Evolutionary conservation across 1,140 invertebrate species (phyloP).

Genomic region (Pteromalus puparum): DNA sequence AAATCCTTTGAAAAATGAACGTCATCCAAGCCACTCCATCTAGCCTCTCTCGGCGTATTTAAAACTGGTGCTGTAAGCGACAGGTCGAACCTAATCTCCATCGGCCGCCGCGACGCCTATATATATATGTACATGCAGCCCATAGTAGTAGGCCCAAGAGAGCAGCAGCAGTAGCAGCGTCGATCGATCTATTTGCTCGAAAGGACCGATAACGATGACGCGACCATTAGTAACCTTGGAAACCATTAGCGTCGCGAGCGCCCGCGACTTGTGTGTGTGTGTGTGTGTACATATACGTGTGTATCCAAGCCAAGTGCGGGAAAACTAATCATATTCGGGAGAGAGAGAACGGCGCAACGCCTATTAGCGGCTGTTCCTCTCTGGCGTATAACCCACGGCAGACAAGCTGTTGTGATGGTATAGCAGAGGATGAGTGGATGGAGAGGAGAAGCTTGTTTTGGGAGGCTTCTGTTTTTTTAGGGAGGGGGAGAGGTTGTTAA

Average conservation of each 20-base stretch:
- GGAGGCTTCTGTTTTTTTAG: too few species aligned
- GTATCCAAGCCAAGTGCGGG: not conserved
- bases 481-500: not conserved
- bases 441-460: not conserved
- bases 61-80: constrained; percentile 6
- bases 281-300: not conserved
- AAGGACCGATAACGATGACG: constrained; percentile 53
- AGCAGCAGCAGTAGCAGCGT: not conserved
- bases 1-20: not conserved
- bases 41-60: not conserved
- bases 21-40: not conserved
- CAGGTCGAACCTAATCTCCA: constrained; percentile 26
- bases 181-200: constrained; percentile 54
- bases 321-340: constrained; percentile 32
- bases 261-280: constrained; percentile 18
- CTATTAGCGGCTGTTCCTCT: not conserved
- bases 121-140: not conserved
- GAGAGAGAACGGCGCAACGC: not conserved
- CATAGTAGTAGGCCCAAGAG: not conserved
- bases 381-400: too few species aligned
- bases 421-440: too few species aligned
- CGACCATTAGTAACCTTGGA: constrained; percentile 55
- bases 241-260: constrained; percentile 48
- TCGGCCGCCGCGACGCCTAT: not conserved
- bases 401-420: too few species aligned